These are phyloP conservation scores for Heptranchias perlo DNA, from an alignment of 2,113 vertebrate genomes.

Conservation along the genomic window DNA sequence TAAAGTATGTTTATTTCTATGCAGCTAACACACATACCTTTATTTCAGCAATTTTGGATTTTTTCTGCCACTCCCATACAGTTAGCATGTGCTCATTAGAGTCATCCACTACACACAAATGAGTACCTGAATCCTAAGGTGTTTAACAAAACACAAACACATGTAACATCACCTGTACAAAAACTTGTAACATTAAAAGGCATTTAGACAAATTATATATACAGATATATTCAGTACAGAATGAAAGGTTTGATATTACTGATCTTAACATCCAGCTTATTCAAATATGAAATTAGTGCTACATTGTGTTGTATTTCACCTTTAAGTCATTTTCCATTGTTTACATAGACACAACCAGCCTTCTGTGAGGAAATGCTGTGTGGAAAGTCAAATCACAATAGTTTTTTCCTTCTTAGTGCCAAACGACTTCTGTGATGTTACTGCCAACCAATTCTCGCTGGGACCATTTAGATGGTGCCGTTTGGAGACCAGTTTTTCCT, in stretches of 20 bases:
- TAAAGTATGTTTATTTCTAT: not conserved
- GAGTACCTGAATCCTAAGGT: constrained; percentile 80
- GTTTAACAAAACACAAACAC: not conserved
- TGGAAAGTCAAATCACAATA: not conserved
- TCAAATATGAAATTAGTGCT: not conserved
- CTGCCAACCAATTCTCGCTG: not conserved
- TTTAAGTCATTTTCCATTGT: not conserved
- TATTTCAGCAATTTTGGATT: constrained; percentile 89
- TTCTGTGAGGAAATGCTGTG: not conserved
- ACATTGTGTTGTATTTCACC: not conserved
- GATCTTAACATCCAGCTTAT: not conserved
- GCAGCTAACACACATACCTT: constrained; percentile 65
- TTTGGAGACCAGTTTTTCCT: not conserved
- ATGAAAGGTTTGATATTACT: not conserved
- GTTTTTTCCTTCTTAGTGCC: not conserved
- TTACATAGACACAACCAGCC: not conserved
- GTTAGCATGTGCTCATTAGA: constrained; percentile 97
- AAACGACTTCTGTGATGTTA: not conserved
- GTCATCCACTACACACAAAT: constrained; percentile 90
- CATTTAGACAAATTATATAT: not conserved
- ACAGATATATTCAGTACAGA: not conserved
- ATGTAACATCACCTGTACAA: not conserved
- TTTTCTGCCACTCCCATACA: constrained; percentile 94
- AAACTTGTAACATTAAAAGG: not conserved
- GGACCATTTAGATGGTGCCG: not conserved